These are phyloP conservation scores for Schizopygopsis pylzovi DNA, from an alignment of 2,797 vertebrate species.

Conservation along the genomic window DNA sequence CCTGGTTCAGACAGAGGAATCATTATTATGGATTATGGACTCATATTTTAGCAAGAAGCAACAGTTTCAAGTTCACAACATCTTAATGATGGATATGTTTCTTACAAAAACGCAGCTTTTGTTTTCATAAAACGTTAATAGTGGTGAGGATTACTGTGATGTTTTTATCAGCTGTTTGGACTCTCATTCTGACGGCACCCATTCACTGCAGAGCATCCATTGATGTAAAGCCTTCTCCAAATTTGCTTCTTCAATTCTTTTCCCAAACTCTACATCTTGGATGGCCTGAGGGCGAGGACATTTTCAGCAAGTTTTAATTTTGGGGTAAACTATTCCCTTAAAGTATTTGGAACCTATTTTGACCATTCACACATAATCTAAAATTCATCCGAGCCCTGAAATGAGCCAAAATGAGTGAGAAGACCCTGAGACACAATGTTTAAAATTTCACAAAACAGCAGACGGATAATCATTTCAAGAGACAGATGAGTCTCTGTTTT, in stretches of 20 bases:
- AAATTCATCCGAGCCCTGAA: background rate
- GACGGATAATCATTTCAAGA: background rate
- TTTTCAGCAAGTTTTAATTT: background rate
- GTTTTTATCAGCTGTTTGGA: background rate
- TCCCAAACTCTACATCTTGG: background rate
- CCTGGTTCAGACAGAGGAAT: too few relatives aligned
- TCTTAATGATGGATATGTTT: background rate
- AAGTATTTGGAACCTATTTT: background rate
- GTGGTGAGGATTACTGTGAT: background rate
- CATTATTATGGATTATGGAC: too few relatives aligned
- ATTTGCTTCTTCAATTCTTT: background rate
- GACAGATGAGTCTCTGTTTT: conserved; percentile 20
- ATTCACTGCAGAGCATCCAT: background rate
- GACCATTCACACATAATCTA: background rate
- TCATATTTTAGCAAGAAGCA: background rate
- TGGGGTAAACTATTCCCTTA: background rate
- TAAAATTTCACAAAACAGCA: conserved; percentile 12
- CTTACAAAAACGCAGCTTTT: background rate
- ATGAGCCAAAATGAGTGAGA: background rate
- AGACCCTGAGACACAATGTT: background rate
- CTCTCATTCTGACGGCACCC: background rate
- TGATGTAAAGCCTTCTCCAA: background rate
- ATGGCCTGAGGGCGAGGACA: background rate
- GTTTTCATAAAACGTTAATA: background rate
- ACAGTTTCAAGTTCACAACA: background rate